A percentile compares a stretch with the other conserved stretches of the same genome.
Conservation (phyloP, 2,888 invertebrate genomes). For the Trichopoda pennipes region DNA sequence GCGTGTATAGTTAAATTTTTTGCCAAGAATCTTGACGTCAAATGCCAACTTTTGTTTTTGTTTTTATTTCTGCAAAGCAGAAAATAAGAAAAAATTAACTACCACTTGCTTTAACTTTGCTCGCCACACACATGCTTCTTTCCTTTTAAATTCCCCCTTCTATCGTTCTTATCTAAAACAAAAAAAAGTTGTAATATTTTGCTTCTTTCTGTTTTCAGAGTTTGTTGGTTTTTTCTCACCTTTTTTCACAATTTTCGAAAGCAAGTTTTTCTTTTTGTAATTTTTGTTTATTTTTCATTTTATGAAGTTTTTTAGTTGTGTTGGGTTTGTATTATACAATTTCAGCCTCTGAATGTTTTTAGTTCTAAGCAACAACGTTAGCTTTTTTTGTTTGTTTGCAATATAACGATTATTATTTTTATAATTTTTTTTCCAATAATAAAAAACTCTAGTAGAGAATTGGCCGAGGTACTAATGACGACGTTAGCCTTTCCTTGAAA, state of each 20-base stretch:
- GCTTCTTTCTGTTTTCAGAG: slow-evolving; percentile 56
- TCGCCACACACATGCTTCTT: slow-evolving; percentile 54
- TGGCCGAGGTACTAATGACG: slow-evolving; percentile 59
- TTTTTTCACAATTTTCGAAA: slow-evolving; percentile 66
- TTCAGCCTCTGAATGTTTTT: slow-evolving; percentile 59
- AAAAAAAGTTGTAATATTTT: slow-evolving; percentile 66
- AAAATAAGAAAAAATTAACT: slow-evolving; percentile 51
- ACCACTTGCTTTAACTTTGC: slow-evolving; percentile 47
- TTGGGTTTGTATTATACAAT: slow-evolving; percentile 52
- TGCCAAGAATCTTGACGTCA: slow-evolving; percentile 68
- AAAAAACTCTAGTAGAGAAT: slow-evolving; percentile 57
- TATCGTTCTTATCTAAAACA: slow-evolving; percentile 53
- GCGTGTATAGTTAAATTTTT: slow-evolving; percentile 14
- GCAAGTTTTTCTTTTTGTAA: slow-evolving; percentile 62
- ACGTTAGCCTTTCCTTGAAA: slow-evolving; percentile 68
- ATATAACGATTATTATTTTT: slow-evolving; percentile 64
- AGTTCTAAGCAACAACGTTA: slow-evolving; percentile 53
- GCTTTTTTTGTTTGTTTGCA: slow-evolving; percentile 50
- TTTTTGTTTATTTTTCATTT: slow-evolving; percentile 35
- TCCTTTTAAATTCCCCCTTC: slow-evolving; percentile 30
- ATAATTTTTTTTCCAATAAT: slow-evolving; percentile 65
- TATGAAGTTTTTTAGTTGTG: slow-evolving; percentile 50
- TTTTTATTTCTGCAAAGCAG: slow-evolving; percentile 58
- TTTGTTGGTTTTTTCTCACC: slow-evolving; percentile 60
- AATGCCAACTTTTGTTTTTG: slow-evolving; percentile 64